These are phyloP conservation scores for Drosophila tristis DNA, from an alignment of 1,140 invertebrate species.

Conservation along the genomic window DNA sequence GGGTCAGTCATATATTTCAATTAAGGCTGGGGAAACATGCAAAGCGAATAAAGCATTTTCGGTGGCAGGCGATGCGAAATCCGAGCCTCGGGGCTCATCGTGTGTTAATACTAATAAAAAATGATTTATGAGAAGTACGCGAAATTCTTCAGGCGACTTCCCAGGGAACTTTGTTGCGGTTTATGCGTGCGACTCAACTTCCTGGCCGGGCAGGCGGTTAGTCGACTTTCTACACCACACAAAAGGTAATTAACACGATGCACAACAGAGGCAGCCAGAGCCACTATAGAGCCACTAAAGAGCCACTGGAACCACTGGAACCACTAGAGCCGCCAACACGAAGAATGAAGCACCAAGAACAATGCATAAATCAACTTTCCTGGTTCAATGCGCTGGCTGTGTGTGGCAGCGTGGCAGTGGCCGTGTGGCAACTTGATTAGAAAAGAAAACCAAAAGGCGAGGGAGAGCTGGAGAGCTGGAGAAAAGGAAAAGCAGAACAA, in stretches of 20 bases:
- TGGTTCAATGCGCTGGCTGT: conserved; percentile 63
- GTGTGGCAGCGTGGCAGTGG: conserved; percentile 24
- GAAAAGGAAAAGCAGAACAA: conserved; percentile 4
- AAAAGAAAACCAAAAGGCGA: conserved; percentile 47
- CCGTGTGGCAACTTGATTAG: conserved; percentile 64
- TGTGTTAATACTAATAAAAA: conserved; percentile 72
- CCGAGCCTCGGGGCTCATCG: conserved; percentile 30
- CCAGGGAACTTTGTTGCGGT: conserved; percentile 47
- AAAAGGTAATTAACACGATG: conserved; percentile 72
- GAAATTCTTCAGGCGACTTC: conserved; percentile 25
- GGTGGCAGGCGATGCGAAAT: conserved; percentile 22
- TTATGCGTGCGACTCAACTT: conserved; percentile 56
- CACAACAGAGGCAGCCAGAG: conserved; percentile 35
- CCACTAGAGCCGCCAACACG: conserved; percentile 5
- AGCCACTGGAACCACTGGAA: conserved; percentile 15
- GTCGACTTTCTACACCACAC: conserved; percentile 41
- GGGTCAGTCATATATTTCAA: conserved; percentile 77
- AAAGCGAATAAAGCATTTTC: conserved; percentile 46
- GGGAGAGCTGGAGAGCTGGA: conserved; percentile 14
- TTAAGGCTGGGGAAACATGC: conserved; percentile 68
- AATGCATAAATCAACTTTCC: conserved; percentile 69
- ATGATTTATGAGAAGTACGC: conserved; percentile 64
- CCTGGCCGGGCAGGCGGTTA: conserved; percentile 19
- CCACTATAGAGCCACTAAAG: conserved; percentile 28
- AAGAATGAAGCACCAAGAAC: conserved; percentile 26